Evolutionary conservation across 2,888 invertebrate species (phyloP), one percentile per base, ranked within the genome.

Genomic region (Mythimna lalbum): DNA sequence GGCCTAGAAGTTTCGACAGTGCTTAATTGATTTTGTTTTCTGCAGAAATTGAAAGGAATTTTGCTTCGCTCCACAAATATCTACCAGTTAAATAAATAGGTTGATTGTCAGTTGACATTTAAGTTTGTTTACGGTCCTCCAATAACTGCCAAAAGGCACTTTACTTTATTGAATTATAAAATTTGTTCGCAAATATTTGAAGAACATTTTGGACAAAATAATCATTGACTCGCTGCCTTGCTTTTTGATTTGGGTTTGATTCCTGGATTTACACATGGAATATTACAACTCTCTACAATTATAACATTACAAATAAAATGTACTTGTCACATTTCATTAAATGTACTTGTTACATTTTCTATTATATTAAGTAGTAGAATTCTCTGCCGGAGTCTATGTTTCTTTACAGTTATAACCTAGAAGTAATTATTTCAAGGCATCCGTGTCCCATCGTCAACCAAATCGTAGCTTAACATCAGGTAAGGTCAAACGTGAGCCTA

Each of bases 91-190:
- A 4, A 33, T 66, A 49, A 75, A 73, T 57, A 57, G 50, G 39
- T 55, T 43, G 55, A 43, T 68, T 73, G 60, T 49, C 76, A 50
- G 60, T 75, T 56, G 68, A 50, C 27, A 61, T 14, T 67, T n/a
- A 43, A 50, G 43, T 57, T 76, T 68, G 39, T 56, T 74, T 55
- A 57, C 49, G 76, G 47, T 36, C 27, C 4, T 21, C 10, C 23
- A 56, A 27, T 61, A 31, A 50, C 55, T 27, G 73, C 49, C 63
- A 73, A 39, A 49, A 9, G n/a, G 21, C 43, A 43, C 19, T 43
- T 39, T 43, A 17, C 17, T 43, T 43, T 43, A 43, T 43, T 19
- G 43, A 43, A 43, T 43, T 19, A 43, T 43, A 17, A 43, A 39
- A 39, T 39, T 39, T 39, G 43, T 43, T 43, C 43, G 43, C 17